Evolutionary conservation across 2,113 vertebrate genomes (phyloP).

Genomic region (Chaetura pelagica): DNA sequence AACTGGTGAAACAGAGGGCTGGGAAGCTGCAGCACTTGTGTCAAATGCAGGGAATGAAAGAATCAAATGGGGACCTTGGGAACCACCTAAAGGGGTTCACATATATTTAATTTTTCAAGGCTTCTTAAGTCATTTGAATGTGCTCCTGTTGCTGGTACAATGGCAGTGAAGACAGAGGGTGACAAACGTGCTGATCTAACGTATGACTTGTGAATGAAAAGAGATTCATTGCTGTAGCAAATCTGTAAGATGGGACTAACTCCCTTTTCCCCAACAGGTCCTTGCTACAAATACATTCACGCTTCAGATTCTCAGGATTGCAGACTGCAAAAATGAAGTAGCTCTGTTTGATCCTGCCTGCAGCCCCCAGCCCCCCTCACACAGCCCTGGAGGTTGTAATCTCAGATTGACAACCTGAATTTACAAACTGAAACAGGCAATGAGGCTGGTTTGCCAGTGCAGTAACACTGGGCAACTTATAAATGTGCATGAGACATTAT

Average conservation of each 20-base stretch:
- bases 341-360: not conserved
- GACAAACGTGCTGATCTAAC: conserved; percentile 28
- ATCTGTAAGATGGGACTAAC: not conserved
- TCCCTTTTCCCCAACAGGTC: not conserved
- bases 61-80: not conserved
- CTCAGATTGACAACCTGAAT: not conserved
- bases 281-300: not conserved
- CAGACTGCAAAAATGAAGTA: not conserved
- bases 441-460: not conserved
- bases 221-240: conserved; percentile 53
- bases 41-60: not conserved
- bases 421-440: not conserved
- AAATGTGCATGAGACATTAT: not conserved
- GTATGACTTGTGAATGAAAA: conserved; percentile 37
- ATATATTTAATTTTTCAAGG: not conserved
- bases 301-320: not conserved
- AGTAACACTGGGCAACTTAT: not conserved
- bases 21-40: not conserved
- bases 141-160: not conserved
- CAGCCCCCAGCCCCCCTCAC: not conserved
- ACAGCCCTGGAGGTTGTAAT: not conserved
- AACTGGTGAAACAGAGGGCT: not conserved
- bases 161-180: not conserved
- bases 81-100: not conserved
- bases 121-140: not conserved